phyloP scores from a whole-genome alignment of 2,113 vertebrate species.

The Aptenodytes forsteri region DNA sequence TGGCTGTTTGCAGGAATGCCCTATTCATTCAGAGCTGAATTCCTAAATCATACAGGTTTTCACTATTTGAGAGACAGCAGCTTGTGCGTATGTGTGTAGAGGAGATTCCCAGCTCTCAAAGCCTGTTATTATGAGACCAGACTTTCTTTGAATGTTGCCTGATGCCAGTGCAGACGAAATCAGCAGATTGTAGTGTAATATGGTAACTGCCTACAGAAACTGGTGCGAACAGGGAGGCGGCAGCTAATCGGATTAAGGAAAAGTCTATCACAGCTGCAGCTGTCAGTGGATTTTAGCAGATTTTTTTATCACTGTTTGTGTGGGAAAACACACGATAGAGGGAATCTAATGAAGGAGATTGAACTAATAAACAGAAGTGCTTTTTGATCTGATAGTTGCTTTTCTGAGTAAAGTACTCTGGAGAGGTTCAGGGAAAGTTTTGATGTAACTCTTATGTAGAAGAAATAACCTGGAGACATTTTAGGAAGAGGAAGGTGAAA shows the following conservation, averaged over 20 bases:
- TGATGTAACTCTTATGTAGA: neutral
- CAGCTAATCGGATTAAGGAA: conserved; percentile 74
- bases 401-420: conserved; percentile 26
- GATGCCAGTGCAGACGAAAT: conserved; percentile 71
- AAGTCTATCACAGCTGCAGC: conserved; percentile 71
- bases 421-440: conserved; percentile 37
- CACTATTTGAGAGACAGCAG: conserved; percentile 11
- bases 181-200: conserved; percentile 67
- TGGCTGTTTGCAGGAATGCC: neutral
- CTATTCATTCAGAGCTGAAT: neutral
- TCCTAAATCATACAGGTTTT: neutral
- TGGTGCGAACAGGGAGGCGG: conserved; percentile 57
- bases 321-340: conserved; percentile 52
- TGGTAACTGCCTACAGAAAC: conserved; percentile 59
- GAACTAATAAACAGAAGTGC: conserved; percentile 69
- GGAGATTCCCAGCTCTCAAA: conserved; percentile 57
- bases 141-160: conserved; percentile 57
- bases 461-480: neutral
- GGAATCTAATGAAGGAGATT: conserved; percentile 73
- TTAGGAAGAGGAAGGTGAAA: neutral
- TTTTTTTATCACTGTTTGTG: conserved; percentile 64
- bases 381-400: conserved; percentile 61
- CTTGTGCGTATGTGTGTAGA: neutral
- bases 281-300: conserved; percentile 68
- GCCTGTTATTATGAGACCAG: conserved; percentile 53